These are phyloP conservation scores for Piscicola geometra DNA, from an alignment of 2,888 invertebrate genomes.

Conservation along the genomic window DNA sequence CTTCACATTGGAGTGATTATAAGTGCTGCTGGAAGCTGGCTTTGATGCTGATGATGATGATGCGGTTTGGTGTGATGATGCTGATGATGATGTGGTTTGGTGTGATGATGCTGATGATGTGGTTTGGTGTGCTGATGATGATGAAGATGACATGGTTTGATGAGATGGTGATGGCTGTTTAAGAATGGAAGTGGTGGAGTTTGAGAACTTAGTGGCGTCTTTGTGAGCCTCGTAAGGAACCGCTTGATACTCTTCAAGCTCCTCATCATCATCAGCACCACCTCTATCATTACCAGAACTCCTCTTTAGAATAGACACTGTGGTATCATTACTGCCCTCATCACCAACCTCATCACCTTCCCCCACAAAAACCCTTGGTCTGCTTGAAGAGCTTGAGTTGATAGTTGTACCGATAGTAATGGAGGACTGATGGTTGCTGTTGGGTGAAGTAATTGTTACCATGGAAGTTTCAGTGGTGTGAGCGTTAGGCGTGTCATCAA, in stretches of 20 bases:
- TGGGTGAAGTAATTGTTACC: background rate
- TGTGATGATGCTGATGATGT: background rate
- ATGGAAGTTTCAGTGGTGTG: background rate
- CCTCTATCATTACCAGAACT: background rate
- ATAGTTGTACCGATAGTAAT: background rate
- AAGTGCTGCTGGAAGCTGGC: background rate
- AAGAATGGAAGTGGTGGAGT: background rate
- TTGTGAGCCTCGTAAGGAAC: background rate
- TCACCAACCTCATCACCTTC: background rate
- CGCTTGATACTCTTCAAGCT: background rate
- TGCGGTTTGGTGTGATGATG: too few species aligned
- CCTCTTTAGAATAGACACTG: too few species aligned
- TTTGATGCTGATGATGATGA: background rate
- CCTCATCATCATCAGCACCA: conserved; percentile 9
- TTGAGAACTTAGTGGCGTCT: background rate
- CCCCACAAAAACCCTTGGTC: background rate
- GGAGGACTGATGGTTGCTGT: background rate
- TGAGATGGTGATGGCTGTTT: too few species aligned
- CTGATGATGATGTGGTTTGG: background rate
- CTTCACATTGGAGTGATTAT: background rate
- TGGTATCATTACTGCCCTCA: background rate
- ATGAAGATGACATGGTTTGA: too few species aligned
- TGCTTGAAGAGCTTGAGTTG: background rate
- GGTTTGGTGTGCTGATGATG: background rate
- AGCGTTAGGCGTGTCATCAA: background rate